Base-by-base conservation (phyloP, 2,113 vertebrate genomes). In the Trinectes maculatus region DNA sequence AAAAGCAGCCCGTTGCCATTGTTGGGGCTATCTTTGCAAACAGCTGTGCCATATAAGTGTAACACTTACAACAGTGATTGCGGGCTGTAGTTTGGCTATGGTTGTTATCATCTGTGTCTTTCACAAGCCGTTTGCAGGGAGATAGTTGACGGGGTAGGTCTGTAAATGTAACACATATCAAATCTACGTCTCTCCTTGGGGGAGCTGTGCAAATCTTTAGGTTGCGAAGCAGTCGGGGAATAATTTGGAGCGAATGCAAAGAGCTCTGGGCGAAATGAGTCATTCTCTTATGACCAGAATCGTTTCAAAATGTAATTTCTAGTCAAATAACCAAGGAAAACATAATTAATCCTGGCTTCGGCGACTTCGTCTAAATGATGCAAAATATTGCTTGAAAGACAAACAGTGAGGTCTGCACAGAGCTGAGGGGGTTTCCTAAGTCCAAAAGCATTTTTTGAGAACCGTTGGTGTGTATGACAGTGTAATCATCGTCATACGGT, bases 11-110 rank as follows among this genome's bases (percentile, higher is more conserved):
- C 56, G 66, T 65, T 51, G 62, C 60, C 65, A 24, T 64, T 65
- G 43, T 40, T 72, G 65, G 53, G 84, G 62, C 33, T 42, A 48
- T 75, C 68, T 71, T 77, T 70, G 61, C 70, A 29, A 88, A 79
- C 91, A 91, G 87, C 87, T 90, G 89, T 53, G 18, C 29, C 46
- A 5, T 77, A 75, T 89, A 67, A 74, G 55, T 39, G 48, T 71
- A 70, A 59, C 84, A 86, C 70, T 80, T 60, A 58, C 34, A 62
- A 21, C 54, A 9, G 53, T 10, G 44, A 73, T 52, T 39, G 47
- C 42, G 49, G 53, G 53, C 59, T 74, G 57, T 7, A 42, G 76
- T 67, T 61, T 75, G 54, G 74, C 47, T 78, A 67, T 47, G 51
- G 37, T 70, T 75, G 70, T 71, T 70, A 72, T 82, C 74, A 54